A percentile compares a stretch with the other conserved stretches of the same genome.
Conservation (phyloP, 2,113 vertebrate genomes). For the Cavia aperea region DNA sequence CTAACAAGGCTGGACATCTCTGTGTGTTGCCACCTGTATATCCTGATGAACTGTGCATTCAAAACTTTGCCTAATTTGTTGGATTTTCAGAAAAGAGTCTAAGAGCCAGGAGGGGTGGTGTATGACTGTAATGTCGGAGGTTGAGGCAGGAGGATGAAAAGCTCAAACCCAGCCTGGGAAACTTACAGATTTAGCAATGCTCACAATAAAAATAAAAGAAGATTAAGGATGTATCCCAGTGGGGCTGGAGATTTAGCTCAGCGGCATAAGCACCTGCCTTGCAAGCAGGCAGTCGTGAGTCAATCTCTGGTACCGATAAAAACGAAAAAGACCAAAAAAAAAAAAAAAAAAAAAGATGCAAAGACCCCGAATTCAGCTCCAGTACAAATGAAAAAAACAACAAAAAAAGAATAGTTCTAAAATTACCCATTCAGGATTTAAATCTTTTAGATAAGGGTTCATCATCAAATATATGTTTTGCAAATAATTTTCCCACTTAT, state of each 20-base stretch:
- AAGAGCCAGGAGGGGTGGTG: not conserved
- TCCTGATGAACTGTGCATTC: not conserved
- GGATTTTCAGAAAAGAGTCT: not conserved
- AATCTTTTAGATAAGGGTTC: not conserved
- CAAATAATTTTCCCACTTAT: not conserved
- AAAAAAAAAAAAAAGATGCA: too few species aligned
- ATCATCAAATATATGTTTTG: not conserved
- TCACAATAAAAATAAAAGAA: not conserved
- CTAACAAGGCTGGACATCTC: not conserved
- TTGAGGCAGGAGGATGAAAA: not conserved
- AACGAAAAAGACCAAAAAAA: too few species aligned
- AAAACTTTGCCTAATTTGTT: not conserved
- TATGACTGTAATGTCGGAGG: not conserved
- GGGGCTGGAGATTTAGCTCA: too few species aligned
- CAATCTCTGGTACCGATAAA: too few species aligned
- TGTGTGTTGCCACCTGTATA: not conserved
- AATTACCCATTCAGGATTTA: too few species aligned
- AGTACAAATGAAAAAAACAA: not conserved
- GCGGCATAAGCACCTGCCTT: too few species aligned
- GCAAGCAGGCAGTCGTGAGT: too few species aligned
- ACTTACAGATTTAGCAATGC: not conserved
- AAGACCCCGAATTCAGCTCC: not conserved
- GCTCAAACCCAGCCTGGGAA: not conserved
- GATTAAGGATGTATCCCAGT: not conserved
- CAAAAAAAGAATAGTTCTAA: not conserved